Conservation (phyloP, 2,113 vertebrate species). For the Eretmochelys imbricata region DNA sequence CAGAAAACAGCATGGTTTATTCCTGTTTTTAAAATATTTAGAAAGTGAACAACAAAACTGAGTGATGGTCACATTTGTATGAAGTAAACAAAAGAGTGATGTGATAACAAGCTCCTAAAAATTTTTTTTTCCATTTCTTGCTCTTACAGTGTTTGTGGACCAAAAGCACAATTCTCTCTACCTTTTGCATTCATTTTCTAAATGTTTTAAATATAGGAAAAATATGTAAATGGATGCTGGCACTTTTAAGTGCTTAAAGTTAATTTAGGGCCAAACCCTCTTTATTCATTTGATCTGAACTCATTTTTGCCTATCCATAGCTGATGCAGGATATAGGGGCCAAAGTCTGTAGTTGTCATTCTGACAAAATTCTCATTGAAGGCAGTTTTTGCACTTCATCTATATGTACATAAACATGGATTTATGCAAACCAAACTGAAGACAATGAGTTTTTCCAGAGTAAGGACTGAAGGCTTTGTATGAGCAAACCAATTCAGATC, state of each 20-base stretch:
- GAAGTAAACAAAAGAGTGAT: not conserved
- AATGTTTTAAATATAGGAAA: not conserved
- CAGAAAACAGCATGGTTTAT: not conserved
- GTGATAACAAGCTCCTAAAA: not conserved
- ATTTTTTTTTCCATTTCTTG: not conserved
- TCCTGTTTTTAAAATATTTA: constrained; percentile 22
- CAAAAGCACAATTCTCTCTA: not conserved
- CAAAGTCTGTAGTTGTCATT: not conserved
- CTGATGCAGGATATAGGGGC: not conserved
- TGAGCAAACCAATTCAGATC: not conserved
- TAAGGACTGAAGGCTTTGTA: not conserved
- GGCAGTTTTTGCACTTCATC: not conserved
- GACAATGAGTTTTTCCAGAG: not conserved
- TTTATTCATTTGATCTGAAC: not conserved
- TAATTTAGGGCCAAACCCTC: not conserved
- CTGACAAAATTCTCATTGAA: not conserved
- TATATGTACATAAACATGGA: not conserved
- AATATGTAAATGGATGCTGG: not conserved
- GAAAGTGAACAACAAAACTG: not conserved
- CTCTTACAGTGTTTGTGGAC: not conserved
- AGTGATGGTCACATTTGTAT: not conserved
- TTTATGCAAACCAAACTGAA: constrained; percentile 35
- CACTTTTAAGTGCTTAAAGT: not conserved
- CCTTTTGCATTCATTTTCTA: not conserved
- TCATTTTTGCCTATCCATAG: not conserved